Evolutionary conservation across 2,113 vertebrate genomes (phyloP), one percentile per base, ranked within the genome.

Genomic region (Pao palembangensis): DNA sequence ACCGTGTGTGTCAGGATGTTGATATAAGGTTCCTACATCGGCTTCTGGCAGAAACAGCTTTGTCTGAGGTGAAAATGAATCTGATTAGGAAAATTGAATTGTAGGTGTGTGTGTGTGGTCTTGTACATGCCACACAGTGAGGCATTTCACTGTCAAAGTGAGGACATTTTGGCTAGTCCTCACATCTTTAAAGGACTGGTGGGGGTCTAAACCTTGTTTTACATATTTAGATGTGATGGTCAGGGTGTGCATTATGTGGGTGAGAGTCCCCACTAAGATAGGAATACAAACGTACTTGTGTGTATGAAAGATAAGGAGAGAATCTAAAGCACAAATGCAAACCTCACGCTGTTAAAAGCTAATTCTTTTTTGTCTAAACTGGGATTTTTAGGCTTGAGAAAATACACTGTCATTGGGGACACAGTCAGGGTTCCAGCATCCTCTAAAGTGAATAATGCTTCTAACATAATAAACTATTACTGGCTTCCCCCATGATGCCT

Each of bases 1-100:
- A 64, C 61, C 63, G 78, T 55, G 73, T 64, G 75, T 76, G 77
- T 86, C 80, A 69, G 74, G 77, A 69, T 82, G 73, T 68, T 76
- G 80, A 85, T 73, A 65, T 76, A 76, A 80, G 60, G 52, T 65
- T 60, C 58, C 44, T 57, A 48, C 60, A 48, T 21, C 52, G 69
- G 69, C 69, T 73, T 55, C 61, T 48, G 71, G 75, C 17, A 21
- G 74, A 76, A 83, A 73, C 67, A 28, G 55, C 69, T 55, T 67
- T 67, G 67, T 80, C 61, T 57, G 31, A 48, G 50, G 57, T 63
- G 63, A 70, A 75, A 85, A 83, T 61, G 69, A 80, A 86, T 82
- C 70, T 64, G 79, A 82, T 86, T 73, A 78, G 34, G 7, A 13
- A 62, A 73, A 82, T 61, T 66, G 68, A 78, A 80, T 80, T 76